Conservation (phyloP, 2,888 invertebrate genomes). For the Thymelicus sylvestris region DNA sequence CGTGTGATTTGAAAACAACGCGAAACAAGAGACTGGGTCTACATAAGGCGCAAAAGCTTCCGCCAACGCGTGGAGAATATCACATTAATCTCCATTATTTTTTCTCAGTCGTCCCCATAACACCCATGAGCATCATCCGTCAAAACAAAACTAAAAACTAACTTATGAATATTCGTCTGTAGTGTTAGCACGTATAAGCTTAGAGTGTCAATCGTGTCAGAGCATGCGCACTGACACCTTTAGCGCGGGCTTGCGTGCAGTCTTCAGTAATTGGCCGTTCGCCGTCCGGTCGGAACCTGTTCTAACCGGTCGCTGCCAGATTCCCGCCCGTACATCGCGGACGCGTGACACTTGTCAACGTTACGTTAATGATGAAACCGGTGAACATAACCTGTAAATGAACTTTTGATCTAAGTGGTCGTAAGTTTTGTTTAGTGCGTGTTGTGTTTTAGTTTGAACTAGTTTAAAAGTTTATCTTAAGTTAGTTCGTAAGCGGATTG, state of each 20-base stretch:
- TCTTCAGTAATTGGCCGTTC: constrained; percentile 77
- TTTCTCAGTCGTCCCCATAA: constrained; percentile 39
- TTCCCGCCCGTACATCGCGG: constrained; percentile 49
- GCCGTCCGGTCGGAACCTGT: constrained; percentile 57
- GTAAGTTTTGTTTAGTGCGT: constrained; percentile 33
- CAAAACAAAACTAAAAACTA: constrained; percentile 75
- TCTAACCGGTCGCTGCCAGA: constrained; percentile 44
- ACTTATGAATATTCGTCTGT: constrained; percentile 75
- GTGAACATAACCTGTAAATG: constrained; percentile 46
- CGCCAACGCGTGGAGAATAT: not conserved
- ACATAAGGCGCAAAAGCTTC: too few relatives aligned
- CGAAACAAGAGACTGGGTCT: too few relatives aligned
- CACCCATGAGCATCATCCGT: constrained; percentile 59
- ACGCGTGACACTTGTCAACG: constrained; percentile 51
- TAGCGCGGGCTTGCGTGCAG: constrained; percentile 64
- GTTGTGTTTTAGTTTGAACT: constrained; percentile 36
- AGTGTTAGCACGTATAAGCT: constrained; percentile 58
- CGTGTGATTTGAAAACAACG: too few relatives aligned
- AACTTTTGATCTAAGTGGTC: constrained; percentile 36
- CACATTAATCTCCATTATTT: constrained; percentile 3
- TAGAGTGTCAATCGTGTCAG: constrained; percentile 68
- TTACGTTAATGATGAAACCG: constrained; percentile 46
- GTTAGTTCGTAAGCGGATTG: constrained; percentile 34
- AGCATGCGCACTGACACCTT: constrained; percentile 68
- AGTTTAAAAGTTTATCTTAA: constrained; percentile 28